Conservation (phyloP, 2,888 invertebrate species). For the Morpho helenor region DNA sequence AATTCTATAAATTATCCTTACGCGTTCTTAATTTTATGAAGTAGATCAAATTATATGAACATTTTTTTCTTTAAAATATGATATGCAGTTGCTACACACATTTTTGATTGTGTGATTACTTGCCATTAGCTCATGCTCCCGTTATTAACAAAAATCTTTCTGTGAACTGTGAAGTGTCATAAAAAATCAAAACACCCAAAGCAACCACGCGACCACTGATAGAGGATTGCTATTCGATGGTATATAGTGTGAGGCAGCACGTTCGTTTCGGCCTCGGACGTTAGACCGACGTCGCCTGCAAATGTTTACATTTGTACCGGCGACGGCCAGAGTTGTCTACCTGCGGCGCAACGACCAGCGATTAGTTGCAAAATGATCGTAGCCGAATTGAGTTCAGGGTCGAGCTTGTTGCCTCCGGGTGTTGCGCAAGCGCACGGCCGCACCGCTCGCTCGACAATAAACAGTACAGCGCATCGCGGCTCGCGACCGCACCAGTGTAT, state of each 20-base stretch:
- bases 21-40: too few species aligned
- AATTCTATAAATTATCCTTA: too few species aligned
- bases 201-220: neutral
- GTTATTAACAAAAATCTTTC: too few species aligned
- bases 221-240: slow-evolving; percentile 47
- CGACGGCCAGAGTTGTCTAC: slow-evolving; percentile 47
- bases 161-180: too few species aligned
- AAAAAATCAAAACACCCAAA: too few species aligned
- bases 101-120: too few species aligned
- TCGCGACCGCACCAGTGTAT: slow-evolving; percentile 7
- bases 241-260: slow-evolving; percentile 48
- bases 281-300: slow-evolving; percentile 62
- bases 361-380: slow-evolving; percentile 76
- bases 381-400: slow-evolving; percentile 75
- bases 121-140: too few species aligned
- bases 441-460: slow-evolving; percentile 31
- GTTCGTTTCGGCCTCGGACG: slow-evolving; percentile 66
- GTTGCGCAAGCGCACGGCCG: slow-evolving; percentile 49
- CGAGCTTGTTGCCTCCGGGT: slow-evolving; percentile 72
- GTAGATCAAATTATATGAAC: too few species aligned
- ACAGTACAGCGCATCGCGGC: slow-evolving; percentile 3
- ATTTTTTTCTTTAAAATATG: too few species aligned
- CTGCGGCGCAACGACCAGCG: slow-evolving; percentile 52
- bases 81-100: too few species aligned
- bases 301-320: slow-evolving; percentile 77